Base-by-base conservation (phyloP, 2,888 invertebrate species). In the Sussaba pulchella region DNA sequence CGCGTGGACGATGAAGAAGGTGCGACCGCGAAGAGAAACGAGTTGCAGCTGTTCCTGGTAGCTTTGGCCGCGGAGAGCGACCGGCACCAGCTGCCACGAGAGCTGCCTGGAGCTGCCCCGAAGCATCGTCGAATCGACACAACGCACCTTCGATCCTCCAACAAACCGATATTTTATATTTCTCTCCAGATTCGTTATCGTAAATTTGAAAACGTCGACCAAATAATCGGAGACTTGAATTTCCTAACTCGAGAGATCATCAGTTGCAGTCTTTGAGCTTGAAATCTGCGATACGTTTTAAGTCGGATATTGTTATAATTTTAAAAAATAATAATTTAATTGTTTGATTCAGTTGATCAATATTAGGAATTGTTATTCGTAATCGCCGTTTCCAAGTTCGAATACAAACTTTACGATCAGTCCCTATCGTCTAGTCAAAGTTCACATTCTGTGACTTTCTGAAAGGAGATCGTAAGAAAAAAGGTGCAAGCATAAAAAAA, bases 21-120 rank as follows among this genome's bases (percentile, higher is more conserved):
- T 52, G 72, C 63, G 36, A 52, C 43, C 31, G 59, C 1, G 21
- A 64, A 52, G 71, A 75, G 59, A 75, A 79, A 71, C 75, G 79
- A 79, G 66, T 66, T 71, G 79, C 79, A 79, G 79, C 79, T 79
- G 79, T 79, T 79, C 70, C 24, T 50, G 75, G 59, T 63, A 41
- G 79, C 63, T 14, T 14, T 31, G 31, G 31, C 31, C 41, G 36
- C 41, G 36, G 75, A 64, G 17, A 63, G 63, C 73, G 57, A 70
- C 39, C 69, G 47, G 75, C 64, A 50, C 66, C 79, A 79, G 79
- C 79, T 79, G 78, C 78, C 63, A 45, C 73, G 26, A 54, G 61
- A 57, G 45, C 19, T 31, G 31, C 69, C 19, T n/a, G n/a, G n/a
- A n/a, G n/a, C n/a, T n/a, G n/a, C n/a, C 74, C 47, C 67, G 72